Base-by-base conservation (phyloP, 1,140 invertebrate species). In the Leptinotarsa texana region DNA sequence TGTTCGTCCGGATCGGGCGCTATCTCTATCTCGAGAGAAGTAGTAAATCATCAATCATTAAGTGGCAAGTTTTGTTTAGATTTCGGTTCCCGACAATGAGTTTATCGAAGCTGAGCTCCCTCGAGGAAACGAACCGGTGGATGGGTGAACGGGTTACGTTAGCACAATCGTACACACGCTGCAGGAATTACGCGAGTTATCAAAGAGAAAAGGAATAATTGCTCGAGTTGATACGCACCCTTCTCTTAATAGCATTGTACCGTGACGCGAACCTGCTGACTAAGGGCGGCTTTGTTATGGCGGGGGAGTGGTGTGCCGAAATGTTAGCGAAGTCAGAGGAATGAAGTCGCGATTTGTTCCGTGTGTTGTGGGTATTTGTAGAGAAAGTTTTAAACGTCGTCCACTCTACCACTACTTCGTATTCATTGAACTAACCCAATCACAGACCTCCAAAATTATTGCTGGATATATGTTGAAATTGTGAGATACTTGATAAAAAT, bases 11-110 rank as follows among this genome's bases (percentile, higher is more conserved):
- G 70, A 76, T 73, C 73, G 68, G 61, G 67, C 42, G 63, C 51
- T 76, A 76, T 68, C 71, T 67, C 63, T 68, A n/a, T 69, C 47
- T 49, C 33, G 33, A 24, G 62, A 76, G 63, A 66, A 47, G 66
- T 69, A 68, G 63, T 68, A 76, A 76, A 76, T 76, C 75, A 76
- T 76, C 75, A 76, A 76, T 76, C 75, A 76, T 76, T 74, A 74
- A 76, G 72, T 74, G 75, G 75, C 75, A 76, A 74, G 75, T 76
- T 76, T 76, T 76, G 75, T 76, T 76, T 76, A 67, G 66, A 67
- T 74, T 74, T 70, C 73, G 42, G 72, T 33, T 65, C 61, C 33
- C 47, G 69, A 76, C 75, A 76, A 76, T 76, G 75, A 69, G 61
- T 74, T 68, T 76, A 76, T 74, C 72, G 24, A 18, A 27, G 24